phyloP scores from a whole-genome alignment of 2,888 invertebrate species.

The Cheilosia scutellata region DNA sequence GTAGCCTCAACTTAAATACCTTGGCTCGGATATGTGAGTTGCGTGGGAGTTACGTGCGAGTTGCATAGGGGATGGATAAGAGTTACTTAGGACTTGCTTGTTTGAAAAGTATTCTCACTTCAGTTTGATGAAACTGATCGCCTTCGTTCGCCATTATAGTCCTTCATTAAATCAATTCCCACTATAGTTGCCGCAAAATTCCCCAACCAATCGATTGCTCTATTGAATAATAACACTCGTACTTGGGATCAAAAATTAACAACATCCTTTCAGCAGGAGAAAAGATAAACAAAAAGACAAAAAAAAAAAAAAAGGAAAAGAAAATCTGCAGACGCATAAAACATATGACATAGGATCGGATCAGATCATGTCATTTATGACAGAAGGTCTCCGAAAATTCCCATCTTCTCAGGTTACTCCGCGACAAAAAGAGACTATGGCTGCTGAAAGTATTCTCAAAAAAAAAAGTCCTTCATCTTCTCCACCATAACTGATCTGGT shows the following conservation, averaged over 20 bases:
- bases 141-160: no score
- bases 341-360: conserved; percentile 64
- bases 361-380: conserved; percentile 74
- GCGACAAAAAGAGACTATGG: conserved; percentile 47
- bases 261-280: background rate
- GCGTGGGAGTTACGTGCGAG: no score
- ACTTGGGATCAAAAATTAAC: background rate
- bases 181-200: background rate
- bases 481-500: conserved; percentile 19
- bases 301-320: background rate
- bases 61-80: no score
- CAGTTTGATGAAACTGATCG: no score
- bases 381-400: conserved; percentile 59
- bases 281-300: background rate
- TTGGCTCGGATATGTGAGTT: no score
- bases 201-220: conserved; percentile 19
- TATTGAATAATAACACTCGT: conserved; percentile 40
- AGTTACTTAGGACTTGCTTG: no score
- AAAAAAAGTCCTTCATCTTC: conserved; percentile 13
- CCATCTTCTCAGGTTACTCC: conserved; percentile 67
- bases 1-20: no score
- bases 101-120: no score
- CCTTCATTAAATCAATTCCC: no score
- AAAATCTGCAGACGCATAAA: conserved; percentile 18
- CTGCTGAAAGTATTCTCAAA: background rate